These are phyloP conservation scores for Cynaeus angustus DNA, from an alignment of 2,888 invertebrate genomes.

Conservation along the genomic window DNA sequence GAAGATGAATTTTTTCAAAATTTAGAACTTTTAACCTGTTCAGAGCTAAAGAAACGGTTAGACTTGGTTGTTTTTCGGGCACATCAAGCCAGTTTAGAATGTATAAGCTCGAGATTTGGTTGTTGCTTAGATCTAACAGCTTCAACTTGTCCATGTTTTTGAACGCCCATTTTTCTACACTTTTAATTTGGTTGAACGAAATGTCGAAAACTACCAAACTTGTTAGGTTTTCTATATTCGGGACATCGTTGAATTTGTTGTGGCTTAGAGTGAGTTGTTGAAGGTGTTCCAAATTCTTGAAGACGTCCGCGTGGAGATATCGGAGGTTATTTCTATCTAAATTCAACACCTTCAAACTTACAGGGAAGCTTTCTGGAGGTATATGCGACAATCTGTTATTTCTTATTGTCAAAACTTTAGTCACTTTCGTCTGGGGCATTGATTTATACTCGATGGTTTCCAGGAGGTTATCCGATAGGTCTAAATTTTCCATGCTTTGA, in stretches of 20 bases:
- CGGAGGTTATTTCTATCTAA: conserved; percentile 34
- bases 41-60: conserved; percentile 19
- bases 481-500: conserved; percentile 13
- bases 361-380: conserved; percentile 9
- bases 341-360: conserved; percentile 15
- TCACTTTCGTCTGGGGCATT: conserved; percentile 6
- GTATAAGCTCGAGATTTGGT: conserved; percentile 12
- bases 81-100: conserved; percentile 12
- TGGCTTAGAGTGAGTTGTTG: conserved; percentile 29
- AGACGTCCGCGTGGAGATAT: conserved; percentile 17
- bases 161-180: neutral
- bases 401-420: conserved; percentile 16
- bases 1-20: neutral
- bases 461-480: conserved; percentile 22
- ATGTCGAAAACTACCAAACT: conserved; percentile 32
- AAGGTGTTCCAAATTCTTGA: conserved; percentile 7
- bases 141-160: conserved; percentile 14
- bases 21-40: conserved; percentile 4
- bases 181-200: conserved; percentile 23
- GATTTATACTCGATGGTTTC: conserved; percentile 16
- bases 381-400: conserved; percentile 34
- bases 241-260: conserved; percentile 31
- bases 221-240: conserved; percentile 1
- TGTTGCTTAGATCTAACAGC: conserved; percentile 22
- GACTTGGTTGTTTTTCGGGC: conserved; percentile 14